Conservation (phyloP, 2,888 invertebrate genomes). For the Amphiduros pacificus region DNA sequence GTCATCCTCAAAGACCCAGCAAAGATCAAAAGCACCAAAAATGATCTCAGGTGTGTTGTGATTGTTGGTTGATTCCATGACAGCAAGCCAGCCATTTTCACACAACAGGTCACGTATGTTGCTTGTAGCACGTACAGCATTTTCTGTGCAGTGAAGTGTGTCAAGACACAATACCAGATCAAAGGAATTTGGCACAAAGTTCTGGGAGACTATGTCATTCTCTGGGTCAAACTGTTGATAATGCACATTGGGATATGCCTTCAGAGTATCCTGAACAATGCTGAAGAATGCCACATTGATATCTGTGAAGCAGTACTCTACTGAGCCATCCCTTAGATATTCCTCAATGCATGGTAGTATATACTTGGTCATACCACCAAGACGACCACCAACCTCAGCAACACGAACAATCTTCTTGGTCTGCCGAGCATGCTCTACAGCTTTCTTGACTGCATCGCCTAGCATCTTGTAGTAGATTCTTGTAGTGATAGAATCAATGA, state of each 20-base stretch:
- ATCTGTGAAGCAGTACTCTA: constrained; percentile 18
- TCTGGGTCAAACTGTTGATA: constrained; percentile 15
- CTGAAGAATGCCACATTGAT: constrained; percentile 17
- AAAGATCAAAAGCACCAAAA: constrained; percentile 18
- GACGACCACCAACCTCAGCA: constrained; percentile 16
- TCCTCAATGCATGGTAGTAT: constrained; percentile 6
- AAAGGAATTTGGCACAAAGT: constrained; percentile 1
- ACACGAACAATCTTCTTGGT: constrained; percentile 12
- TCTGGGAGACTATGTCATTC: constrained; percentile 8
- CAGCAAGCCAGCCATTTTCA: constrained; percentile 15
- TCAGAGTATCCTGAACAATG: constrained; percentile 8
- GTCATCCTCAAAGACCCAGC: constrained; percentile 14
- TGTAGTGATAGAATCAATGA: constrained; percentile 15
- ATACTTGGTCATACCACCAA: constrained; percentile 15
- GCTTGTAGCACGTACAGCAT: not conserved
- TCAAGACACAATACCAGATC: constrained; percentile 16
- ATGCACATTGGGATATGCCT: constrained; percentile 6
- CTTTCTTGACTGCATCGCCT: constrained; percentile 7
- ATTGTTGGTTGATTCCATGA: constrained; percentile 12
- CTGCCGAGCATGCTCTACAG: constrained; percentile 8
- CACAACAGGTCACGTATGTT: constrained; percentile 14
- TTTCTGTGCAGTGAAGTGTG: constrained; percentile 12
- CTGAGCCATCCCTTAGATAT: constrained; percentile 5
- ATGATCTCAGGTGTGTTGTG: constrained; percentile 15
- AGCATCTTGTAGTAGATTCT: constrained; percentile 11